phyloP scores from a whole-genome alignment of 2,113 vertebrate genomes.

The Poeciliopsis retropinna region DNA sequence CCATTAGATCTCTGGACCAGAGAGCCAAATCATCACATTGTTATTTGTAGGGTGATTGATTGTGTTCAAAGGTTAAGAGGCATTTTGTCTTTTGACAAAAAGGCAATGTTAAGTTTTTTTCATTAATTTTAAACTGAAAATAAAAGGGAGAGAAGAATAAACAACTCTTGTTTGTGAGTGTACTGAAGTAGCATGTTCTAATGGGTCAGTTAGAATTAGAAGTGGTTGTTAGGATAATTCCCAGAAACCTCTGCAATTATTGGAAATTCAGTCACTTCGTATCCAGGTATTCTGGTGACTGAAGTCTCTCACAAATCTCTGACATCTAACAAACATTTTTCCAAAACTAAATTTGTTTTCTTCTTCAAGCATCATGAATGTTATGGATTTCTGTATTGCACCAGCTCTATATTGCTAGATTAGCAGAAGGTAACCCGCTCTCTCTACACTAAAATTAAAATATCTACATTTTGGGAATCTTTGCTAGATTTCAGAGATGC shows the following conservation, averaged over 20 bases:
- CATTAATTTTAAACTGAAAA: neutral
- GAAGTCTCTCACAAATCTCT: neutral
- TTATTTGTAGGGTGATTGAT: conserved; percentile 30
- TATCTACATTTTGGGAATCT: too few relatives aligned
- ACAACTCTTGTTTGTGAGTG: too few relatives aligned
- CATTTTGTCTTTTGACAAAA: neutral
- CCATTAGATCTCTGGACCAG: conserved; percentile 5
- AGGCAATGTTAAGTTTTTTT: neutral
- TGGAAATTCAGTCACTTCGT: neutral
- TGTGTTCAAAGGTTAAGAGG: conserved; percentile 19
- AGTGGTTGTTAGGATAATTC: neutral
- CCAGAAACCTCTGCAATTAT: neutral
- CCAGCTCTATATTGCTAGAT: too few relatives aligned
- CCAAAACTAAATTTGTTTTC: neutral
- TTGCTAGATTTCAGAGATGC: too few relatives aligned
- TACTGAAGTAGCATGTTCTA: too few relatives aligned
- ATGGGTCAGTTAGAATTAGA: too few relatives aligned
- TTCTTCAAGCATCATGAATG: too few relatives aligned
- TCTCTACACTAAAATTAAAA: too few relatives aligned
- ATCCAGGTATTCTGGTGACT: neutral
- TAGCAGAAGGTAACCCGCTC: too few relatives aligned
- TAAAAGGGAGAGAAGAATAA: too few relatives aligned
- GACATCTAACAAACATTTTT: too few relatives aligned
- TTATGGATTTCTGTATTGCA: too few relatives aligned
- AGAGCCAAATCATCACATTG: conserved; percentile 6